phyloP scores from a whole-genome alignment of 2,797 vertebrate genomes.

The Phaenicophaeus curvirostris region DNA sequence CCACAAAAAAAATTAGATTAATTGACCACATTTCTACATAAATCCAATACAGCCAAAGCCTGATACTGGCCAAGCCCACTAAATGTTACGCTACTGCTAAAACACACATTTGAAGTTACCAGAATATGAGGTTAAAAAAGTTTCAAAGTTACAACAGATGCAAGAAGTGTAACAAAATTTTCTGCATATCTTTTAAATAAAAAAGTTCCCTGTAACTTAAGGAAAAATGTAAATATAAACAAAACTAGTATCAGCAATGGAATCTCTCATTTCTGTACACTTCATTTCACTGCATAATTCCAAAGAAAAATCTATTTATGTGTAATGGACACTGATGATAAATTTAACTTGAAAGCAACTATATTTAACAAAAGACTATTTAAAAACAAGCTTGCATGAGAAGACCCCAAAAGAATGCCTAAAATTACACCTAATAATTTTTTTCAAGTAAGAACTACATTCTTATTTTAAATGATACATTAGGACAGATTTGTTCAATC shows the following conservation, averaged over 20 bases:
- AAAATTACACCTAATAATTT: background rate
- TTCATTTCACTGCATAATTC: background rate
- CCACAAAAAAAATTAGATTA: background rate
- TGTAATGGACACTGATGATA: background rate
- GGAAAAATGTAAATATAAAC: background rate
- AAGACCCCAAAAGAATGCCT: background rate
- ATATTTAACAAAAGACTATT: background rate
- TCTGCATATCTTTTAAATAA: background rate
- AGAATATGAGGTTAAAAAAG: background rate
- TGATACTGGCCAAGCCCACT: background rate
- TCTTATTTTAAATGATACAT: background rate
- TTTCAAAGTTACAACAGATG: background rate
- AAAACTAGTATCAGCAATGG: background rate
- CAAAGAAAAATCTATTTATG: background rate
- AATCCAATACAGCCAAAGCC: background rate
- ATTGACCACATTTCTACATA: background rate
- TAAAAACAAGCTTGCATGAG: background rate
- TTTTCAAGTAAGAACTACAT: background rate
- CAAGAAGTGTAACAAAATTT: background rate
- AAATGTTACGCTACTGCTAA: background rate
- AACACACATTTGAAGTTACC: background rate
- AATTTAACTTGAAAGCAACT: background rate
- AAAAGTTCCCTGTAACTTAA: background rate
- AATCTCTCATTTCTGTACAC: background rate
- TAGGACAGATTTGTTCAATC: background rate